Evolutionary conservation across 2,113 vertebrate genomes (phyloP).

Genomic region (Amphilophus citrinellus): DNA sequence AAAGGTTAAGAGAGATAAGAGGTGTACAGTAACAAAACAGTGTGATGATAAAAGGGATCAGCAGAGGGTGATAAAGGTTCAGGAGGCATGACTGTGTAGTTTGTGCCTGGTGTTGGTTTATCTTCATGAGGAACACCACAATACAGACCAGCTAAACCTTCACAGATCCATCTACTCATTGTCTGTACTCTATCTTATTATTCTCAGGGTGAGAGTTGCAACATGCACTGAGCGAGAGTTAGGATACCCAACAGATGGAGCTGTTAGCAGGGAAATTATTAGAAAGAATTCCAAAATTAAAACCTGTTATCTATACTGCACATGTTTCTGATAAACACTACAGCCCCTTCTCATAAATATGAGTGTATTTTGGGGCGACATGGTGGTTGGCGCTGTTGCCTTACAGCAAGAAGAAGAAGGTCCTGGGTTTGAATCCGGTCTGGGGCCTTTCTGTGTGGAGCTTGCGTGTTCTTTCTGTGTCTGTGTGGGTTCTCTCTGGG

Average conservation of each 20-base stretch:
- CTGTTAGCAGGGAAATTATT: background rate
- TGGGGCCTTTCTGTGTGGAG: background rate
- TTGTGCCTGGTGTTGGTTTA: background rate
- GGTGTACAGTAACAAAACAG: background rate
- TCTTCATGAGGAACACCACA: background rate
- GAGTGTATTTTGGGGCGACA: too few relatives aligned
- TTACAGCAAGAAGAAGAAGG: background rate
- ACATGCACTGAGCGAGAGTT: background rate
- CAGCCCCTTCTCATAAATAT: background rate
- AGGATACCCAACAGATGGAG: background rate
- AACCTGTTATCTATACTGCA: background rate
- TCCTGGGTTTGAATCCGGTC: background rate
- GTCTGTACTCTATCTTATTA: background rate
- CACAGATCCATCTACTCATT: background rate
- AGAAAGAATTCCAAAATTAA: too few relatives aligned
- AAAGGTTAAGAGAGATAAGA: background rate
- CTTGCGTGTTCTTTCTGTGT: background rate
- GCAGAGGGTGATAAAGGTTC: constrained; percentile 16
- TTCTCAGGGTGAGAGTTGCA: background rate
- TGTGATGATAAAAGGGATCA: background rate
- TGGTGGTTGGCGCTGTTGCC: background rate
- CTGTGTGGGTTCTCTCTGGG: background rate
- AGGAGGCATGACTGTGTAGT: background rate
- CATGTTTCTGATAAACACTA: accelerated
- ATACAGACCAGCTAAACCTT: background rate